Conservation (phyloP, 2,113 vertebrate genomes). For the Ciconia stormi region DNA sequence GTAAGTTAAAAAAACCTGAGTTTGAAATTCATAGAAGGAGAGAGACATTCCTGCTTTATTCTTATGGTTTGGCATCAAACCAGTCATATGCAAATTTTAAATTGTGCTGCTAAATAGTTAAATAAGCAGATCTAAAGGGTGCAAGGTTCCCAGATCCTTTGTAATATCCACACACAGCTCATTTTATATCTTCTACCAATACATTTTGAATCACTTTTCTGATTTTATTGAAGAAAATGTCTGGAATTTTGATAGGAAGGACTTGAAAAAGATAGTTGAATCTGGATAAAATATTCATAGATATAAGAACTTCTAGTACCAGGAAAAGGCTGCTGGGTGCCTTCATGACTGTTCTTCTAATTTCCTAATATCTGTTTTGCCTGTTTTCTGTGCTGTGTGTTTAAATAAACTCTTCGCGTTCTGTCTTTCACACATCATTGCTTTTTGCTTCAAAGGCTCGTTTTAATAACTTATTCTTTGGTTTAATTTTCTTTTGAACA, state of each 20-base stretch:
- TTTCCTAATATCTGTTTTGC: slow-evolving; percentile 72
- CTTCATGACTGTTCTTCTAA: slow-evolving; percentile 67
- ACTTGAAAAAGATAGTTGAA: slow-evolving; percentile 71
- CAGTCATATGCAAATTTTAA: slow-evolving; percentile 56
- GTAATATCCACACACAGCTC: slow-evolving; percentile 30
- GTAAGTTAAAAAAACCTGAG: not conserved
- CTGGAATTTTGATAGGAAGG: slow-evolving; percentile 68
- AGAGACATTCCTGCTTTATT: slow-evolving; percentile 40
- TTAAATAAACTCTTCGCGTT: slow-evolving; percentile 76
- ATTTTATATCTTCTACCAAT: slow-evolving; percentile 61
- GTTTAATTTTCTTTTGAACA: slow-evolving; percentile 75
- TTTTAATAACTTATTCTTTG: slow-evolving; percentile 76
- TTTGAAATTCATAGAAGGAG: slow-evolving; percentile 27
- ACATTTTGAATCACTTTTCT: slow-evolving; percentile 51
- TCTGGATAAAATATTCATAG: slow-evolving; percentile 72
- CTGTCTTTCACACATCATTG: slow-evolving; percentile 76
- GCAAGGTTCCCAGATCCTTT: slow-evolving; percentile 54
- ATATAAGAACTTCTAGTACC: slow-evolving; percentile 59
- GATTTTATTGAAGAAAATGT: slow-evolving; percentile 69
- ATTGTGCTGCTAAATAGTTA: slow-evolving; percentile 64
- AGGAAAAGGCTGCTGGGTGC: slow-evolving; percentile 63
- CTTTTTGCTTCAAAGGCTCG: slow-evolving; percentile 76
- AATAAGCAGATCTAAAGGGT: slow-evolving; percentile 52
- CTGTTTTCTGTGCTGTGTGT: slow-evolving; percentile 61
- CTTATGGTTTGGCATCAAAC: slow-evolving; percentile 56